Base-by-base conservation (phyloP, 2,113 vertebrate genomes). In the Acanthochromis polyacanthus region DNA sequence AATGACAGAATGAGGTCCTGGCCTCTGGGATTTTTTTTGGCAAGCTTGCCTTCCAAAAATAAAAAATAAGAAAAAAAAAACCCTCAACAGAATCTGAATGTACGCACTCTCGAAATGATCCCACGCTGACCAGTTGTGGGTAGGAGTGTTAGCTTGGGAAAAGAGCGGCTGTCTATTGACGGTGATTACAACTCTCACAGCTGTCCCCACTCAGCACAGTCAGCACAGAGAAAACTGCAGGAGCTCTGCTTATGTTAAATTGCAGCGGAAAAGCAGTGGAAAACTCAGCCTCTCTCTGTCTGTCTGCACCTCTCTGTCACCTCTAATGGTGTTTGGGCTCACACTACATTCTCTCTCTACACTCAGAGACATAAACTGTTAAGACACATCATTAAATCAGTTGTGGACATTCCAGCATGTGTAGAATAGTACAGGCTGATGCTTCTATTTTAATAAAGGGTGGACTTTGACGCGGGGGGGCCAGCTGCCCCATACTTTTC, bases 201-300 rank as follows among this genome's bases (percentile, higher is more conserved):
- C 87, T 92, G 91, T 90, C 83, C 40, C 64, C 63, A 45, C 65
- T 92, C 78, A 83, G 62, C 56, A 45, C 70, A 72, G 77, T 71
- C 75, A 71, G 67, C 68, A 28, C 55, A 55, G 60, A 50, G 52
- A 36, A 51, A 65, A 52, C 72, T 74, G 71, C 72, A 80, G 64
- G 6, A 73, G 50, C 83, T 52, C 53, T 53, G 51, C 53, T 71
- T 17, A 71, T 58, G 20, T 52, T 65, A 57, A 72, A 73, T 3
- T 3, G n/a, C 52, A 38, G 64, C 56, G 70, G 43, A 64, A 65
- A 68, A 58, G 22, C 50, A 23, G 23, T 30, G 60, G 55, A 67
- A 58, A 68, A 51, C 25, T n/a, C 62, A 68, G 69, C 9, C 32
- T 36, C 32, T 36, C 32, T 36, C 81, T 74, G 65, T 82, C 60